These are phyloP conservation scores for Scopus umbretta DNA, from an alignment of 2,113 vertebrate genomes.

Conservation along the genomic window DNA sequence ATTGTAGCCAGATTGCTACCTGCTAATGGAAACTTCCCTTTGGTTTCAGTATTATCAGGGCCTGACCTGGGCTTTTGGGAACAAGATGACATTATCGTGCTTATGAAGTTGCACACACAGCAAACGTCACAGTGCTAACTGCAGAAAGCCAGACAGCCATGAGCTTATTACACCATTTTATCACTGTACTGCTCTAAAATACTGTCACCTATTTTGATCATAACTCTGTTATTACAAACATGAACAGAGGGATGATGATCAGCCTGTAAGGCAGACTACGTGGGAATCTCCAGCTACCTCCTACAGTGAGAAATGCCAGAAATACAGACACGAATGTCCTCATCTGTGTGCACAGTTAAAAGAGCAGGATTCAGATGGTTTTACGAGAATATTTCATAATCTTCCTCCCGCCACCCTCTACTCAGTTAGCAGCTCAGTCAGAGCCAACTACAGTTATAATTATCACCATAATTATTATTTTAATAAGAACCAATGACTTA, in stretches of 20 bases:
- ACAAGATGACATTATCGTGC: not conserved
- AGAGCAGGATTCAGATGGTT: not conserved
- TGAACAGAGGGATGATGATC: rapidly evolving
- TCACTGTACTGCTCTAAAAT: not conserved
- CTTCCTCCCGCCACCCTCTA: not conserved
- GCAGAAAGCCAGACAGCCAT: not conserved
- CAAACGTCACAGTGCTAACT: not conserved
- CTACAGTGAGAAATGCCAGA: not conserved
- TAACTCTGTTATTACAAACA: not conserved
- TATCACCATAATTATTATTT: constrained; percentile 68
- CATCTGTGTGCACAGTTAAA: not conserved
- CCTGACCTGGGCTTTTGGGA: not conserved
- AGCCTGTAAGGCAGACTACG: not conserved
- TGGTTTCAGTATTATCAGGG: not conserved
- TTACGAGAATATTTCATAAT: not conserved
- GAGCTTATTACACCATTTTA: not conserved
- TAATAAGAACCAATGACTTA: constrained; percentile 65
- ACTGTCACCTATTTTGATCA: not conserved
- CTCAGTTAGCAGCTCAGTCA: constrained; percentile 41
- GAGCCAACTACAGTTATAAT: constrained; percentile 51
- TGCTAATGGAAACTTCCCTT: not conserved
- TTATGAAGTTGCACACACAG: not conserved
- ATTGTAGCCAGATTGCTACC: not conserved
- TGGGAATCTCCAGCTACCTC: not conserved
- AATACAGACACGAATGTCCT: not conserved